Percentiles rank a stretch among this genome's conserved stretches.
These are phyloP conservation scores for Pao palembangensis DNA, from an alignment of 2,113 vertebrate species.

Conservation along the genomic window DNA sequence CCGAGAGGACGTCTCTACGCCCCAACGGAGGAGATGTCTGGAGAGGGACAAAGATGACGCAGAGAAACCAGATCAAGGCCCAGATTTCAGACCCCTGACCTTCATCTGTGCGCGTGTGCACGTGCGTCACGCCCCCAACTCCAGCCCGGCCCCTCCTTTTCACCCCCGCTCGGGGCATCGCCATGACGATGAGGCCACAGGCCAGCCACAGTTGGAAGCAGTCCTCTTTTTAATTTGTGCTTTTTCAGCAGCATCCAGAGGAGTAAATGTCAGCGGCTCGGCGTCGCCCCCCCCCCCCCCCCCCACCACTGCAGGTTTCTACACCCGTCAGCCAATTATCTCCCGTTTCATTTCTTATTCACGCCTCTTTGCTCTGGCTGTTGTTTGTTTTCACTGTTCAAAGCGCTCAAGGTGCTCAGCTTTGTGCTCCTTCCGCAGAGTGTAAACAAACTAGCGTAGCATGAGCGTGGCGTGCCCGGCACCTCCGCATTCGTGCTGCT, in stretches of 20 bases:
- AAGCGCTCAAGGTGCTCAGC: slow-evolving; percentile 17
- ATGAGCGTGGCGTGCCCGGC: no score
- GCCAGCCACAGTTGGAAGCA: slow-evolving; percentile 27
- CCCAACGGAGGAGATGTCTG: slow-evolving; percentile 1
- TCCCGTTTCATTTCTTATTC: slow-evolving; percentile 35
- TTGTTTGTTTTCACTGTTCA: slow-evolving; percentile 20
- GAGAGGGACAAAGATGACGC: slow-evolving; percentile 8
- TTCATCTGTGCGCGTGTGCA: slow-evolving; percentile 8
- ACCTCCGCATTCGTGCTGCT: no score
- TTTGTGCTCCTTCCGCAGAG: slow-evolving; percentile 10
- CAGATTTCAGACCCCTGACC: slow-evolving; percentile 39
- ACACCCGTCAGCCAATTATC: slow-evolving; percentile 34
- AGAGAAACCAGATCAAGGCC: slow-evolving; percentile 43
- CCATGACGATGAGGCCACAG: slow-evolving; percentile 59
- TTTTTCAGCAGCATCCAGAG: slow-evolving; percentile 9
- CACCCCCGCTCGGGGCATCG: slow-evolving; percentile 37
- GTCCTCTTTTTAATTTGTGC: slow-evolving; percentile 27
- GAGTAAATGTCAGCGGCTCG: slow-evolving; percentile 12
- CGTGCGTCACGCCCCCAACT: neutral
- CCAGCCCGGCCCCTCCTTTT: neutral
- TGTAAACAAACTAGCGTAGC: slow-evolving; percentile 23
- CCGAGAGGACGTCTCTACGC: slow-evolving; percentile 36
- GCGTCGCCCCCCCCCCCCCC: neutral
- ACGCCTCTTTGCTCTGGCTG: slow-evolving; percentile 10
- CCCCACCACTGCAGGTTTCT: slow-evolving; percentile 28